phyloP scores from a whole-genome alignment of 1,140 invertebrate species.

The Mamestra configurata region DNA sequence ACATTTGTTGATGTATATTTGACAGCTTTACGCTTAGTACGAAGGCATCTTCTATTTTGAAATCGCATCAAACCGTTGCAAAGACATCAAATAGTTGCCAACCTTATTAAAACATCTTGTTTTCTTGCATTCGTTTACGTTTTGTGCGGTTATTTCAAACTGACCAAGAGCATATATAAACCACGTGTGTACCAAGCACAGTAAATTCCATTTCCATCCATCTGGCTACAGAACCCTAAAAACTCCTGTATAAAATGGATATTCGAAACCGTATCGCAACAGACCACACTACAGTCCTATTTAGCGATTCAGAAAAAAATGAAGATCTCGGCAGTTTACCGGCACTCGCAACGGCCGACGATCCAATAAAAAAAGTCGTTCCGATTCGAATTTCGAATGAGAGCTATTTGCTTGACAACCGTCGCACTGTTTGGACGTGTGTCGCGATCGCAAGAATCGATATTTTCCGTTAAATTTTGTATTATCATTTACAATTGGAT shows the following conservation, averaged over 20 bases:
- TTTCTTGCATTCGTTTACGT: no score
- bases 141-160: no score
- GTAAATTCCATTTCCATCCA: not conserved
- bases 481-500: conserved; percentile 32
- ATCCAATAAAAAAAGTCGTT: conserved; percentile 39
- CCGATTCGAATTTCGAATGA: conserved; percentile 44
- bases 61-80: no score
- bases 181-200: no score
- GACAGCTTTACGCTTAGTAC: no score
- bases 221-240: not conserved
- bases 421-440: conserved; percentile 49
- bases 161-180: not conserved
- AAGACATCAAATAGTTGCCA: no score
- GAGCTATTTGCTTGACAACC: conserved; percentile 47
- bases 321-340: conserved; percentile 34
- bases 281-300: conserved; percentile 8
- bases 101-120: no score
- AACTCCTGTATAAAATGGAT: not conserved
- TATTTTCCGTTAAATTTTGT: conserved; percentile 24
- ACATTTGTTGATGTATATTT: no score
- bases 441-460: conserved; percentile 22
- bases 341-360: conserved; percentile 2
- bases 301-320: conserved; percentile 38
- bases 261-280: not conserved
- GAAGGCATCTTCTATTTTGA: no score